Evolutionary conservation across 2,113 vertebrate species (phyloP).

Genomic region (Aramus guarauna): DNA sequence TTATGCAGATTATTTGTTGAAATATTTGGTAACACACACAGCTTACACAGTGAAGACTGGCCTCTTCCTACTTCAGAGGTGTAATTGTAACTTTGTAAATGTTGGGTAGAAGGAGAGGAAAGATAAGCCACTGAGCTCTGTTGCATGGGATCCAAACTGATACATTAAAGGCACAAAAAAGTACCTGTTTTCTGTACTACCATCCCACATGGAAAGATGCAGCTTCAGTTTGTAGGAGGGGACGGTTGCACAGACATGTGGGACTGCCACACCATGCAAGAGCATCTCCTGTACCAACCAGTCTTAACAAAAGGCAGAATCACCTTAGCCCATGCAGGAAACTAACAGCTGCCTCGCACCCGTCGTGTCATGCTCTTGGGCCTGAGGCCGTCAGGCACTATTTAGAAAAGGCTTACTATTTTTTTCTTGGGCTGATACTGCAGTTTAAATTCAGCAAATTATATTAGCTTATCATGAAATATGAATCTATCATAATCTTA

Average conservation of each 20-base stretch:
- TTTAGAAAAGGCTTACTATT: background rate
- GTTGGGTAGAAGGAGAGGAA: background rate
- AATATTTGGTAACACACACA: background rate
- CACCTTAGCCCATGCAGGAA: accelerated
- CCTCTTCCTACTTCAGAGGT: accelerated
- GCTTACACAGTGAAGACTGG: background rate
- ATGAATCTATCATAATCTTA: background rate
- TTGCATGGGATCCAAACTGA: background rate
- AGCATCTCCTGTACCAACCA: background rate
- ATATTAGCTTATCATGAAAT: background rate
- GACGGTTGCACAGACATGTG: background rate
- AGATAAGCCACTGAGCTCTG: background rate
- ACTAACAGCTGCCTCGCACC: background rate
- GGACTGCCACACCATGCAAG: background rate
- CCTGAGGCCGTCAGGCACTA: accelerated
- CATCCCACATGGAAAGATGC: background rate
- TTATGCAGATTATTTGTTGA: background rate
- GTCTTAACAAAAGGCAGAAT: background rate
- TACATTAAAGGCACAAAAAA: background rate
- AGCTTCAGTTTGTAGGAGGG: background rate
- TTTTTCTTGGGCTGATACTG: background rate
- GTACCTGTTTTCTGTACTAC: accelerated
- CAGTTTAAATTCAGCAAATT: background rate
- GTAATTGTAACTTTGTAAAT: background rate
- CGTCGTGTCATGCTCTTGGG: background rate